These are phyloP conservation scores for Uropsilus gracilis DNA, from an alignment of 2,113 vertebrate genomes.

Conservation along the genomic window DNA sequence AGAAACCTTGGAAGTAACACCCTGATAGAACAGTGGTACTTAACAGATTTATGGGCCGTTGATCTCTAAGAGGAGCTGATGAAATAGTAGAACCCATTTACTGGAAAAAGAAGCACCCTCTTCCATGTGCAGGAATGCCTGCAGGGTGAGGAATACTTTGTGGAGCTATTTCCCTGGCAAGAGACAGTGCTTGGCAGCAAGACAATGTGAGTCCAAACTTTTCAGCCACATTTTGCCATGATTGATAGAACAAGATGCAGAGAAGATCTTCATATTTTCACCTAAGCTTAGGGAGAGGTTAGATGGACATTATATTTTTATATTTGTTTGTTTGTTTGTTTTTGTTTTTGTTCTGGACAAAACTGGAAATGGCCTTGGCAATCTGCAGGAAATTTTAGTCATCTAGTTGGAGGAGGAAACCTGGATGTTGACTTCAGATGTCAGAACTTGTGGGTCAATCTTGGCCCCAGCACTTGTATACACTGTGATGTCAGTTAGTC, in stretches of 20 bases:
- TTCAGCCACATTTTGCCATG: background rate
- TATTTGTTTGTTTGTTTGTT: too few relatives aligned
- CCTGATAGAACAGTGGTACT: background rate
- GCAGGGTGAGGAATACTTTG: background rate
- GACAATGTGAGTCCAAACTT: too few relatives aligned
- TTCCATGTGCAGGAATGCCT: background rate
- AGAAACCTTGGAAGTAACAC: background rate
- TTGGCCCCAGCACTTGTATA: background rate
- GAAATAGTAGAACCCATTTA: background rate
- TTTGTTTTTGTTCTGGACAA: too few relatives aligned
- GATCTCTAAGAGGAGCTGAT: background rate
- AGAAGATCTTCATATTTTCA: background rate
- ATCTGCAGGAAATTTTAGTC: background rate
- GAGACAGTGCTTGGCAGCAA: background rate
- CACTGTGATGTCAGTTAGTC: background rate
- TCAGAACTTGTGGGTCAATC: background rate
- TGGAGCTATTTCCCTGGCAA: background rate
- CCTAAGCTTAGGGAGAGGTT: background rate
- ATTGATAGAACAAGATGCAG: background rate
- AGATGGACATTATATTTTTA: background rate
- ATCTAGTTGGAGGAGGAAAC: background rate
- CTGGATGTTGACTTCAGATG: too few relatives aligned
- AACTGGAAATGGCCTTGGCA: background rate
- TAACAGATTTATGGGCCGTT: background rate
- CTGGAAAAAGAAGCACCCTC: background rate